Conservation (phyloP, 2,113 vertebrate species). For the Oryzias melastigma region DNA sequence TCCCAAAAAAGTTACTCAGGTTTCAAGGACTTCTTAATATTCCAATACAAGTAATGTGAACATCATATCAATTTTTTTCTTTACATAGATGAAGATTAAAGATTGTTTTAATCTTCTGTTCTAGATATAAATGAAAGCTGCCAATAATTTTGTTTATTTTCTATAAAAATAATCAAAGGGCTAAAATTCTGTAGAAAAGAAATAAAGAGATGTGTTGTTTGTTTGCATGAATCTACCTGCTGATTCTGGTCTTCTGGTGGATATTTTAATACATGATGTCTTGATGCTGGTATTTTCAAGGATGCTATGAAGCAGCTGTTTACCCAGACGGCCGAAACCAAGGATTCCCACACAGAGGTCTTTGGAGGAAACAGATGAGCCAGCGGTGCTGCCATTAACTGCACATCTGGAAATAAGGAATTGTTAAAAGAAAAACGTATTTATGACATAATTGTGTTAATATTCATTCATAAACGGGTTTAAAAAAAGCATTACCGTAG, state of each 20-base stretch:
- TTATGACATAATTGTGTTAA: too few relatives aligned
- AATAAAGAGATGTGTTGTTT: too few relatives aligned
- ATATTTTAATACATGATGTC: constrained; percentile 67
- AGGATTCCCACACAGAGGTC: constrained; percentile 75
- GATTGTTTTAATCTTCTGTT: too few relatives aligned
- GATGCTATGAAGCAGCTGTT: constrained; percentile 69
- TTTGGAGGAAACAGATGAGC: not conserved
- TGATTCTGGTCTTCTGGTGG: constrained; percentile 73
- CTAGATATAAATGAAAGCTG: too few relatives aligned
- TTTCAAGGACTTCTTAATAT: too few relatives aligned
- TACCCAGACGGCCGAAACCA: constrained; percentile 75
- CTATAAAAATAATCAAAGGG: too few relatives aligned
- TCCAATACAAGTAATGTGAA: too few relatives aligned
- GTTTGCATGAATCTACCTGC: constrained; percentile 32
- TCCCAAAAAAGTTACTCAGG: too few relatives aligned
- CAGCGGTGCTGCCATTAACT: constrained; percentile 2
- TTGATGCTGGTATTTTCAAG: constrained; percentile 52
- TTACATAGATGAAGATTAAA: too few relatives aligned
- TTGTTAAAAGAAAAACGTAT: not conserved
- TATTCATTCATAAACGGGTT: not conserved
- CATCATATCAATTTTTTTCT: too few relatives aligned
- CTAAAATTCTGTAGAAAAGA: too few relatives aligned
- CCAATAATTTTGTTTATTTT: too few relatives aligned
- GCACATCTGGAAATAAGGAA: not conserved
- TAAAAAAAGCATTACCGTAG: constrained; percentile 61